phyloP scores from a whole-genome alignment of 2,797 vertebrate species.

The Prionace glauca region DNA sequence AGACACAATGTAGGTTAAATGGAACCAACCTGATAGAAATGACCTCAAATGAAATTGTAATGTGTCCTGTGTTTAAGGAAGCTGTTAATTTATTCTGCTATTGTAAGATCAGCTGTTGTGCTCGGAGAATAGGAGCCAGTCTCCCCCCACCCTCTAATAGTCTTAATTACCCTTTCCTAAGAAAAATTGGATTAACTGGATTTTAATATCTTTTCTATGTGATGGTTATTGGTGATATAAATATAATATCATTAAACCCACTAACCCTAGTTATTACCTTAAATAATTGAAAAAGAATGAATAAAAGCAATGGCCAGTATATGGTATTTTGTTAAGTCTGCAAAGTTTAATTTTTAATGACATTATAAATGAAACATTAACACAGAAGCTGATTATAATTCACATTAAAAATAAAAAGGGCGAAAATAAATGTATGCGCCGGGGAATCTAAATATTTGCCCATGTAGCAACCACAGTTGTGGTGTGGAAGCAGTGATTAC shows the following conservation, averaged over 20 bases:
- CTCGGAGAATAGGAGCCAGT: background rate
- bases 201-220: constrained; percentile 38
- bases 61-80: background rate
- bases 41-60: background rate
- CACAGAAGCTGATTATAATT: constrained; percentile 36
- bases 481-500: constrained; percentile 15
- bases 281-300: constrained; percentile 39
- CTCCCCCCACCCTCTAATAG: background rate
- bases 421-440: constrained; percentile 33
- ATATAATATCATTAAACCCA: constrained; percentile 39
- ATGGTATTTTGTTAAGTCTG: constrained; percentile 35
- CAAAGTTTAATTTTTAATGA: constrained; percentile 38
- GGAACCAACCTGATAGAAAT: background rate
- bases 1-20: background rate
- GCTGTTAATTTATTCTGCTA: background rate
- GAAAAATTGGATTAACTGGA: constrained; percentile 36
- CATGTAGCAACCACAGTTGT: background rate
- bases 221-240: constrained; percentile 39
- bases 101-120: background rate
- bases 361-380: constrained; percentile 38
- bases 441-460: constrained; percentile 33
- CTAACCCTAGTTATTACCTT: constrained; percentile 37
- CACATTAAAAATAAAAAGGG: constrained; percentile 35
- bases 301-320: constrained; percentile 32
- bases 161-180: constrained; percentile 35